Evolutionary conservation across 2,113 vertebrate species (phyloP).

Genomic region (Stercorarius parasiticus): DNA sequence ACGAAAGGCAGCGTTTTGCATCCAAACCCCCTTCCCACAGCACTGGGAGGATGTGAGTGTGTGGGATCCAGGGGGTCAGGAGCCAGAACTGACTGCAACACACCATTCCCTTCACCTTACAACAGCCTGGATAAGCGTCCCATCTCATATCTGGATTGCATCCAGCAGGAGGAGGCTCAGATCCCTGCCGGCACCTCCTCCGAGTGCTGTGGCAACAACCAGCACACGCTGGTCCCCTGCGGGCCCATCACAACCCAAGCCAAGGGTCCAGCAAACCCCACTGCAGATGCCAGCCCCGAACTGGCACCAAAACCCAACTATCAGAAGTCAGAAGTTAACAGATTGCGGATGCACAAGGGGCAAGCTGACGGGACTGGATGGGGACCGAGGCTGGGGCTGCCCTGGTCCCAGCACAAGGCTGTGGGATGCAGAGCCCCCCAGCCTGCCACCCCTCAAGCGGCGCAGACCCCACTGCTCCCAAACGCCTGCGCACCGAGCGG

Average conservation of each 20-base stretch:
- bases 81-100: neutral
- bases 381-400: neutral
- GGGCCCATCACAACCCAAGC: neutral
- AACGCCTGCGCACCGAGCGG: rapidly evolving
- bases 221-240: rapidly evolving
- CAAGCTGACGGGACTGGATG: rapidly evolving
- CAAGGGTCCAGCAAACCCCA: rapidly evolving
- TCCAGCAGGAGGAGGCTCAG: neutral
- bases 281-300: neutral
- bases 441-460: neutral
- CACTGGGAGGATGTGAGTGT: rapidly evolving
- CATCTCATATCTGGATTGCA: rapidly evolving
- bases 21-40: neutral
- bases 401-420: rapidly evolving
- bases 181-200: neutral
- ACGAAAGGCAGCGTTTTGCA: rapidly evolving
- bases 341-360: rapidly evolving
- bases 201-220: rapidly evolving
- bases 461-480: neutral
- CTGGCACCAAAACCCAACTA: rapidly evolving
- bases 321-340: neutral
- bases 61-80: rapidly evolving
- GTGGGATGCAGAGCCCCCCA: neutral
- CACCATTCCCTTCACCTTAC: neutral
- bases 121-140: rapidly evolving